Percentiles rank a stretch among this genome's conserved stretches.
phyloP scores from a whole-genome alignment of 2,888 invertebrate genomes.

The Dendrolimus pini region DNA sequence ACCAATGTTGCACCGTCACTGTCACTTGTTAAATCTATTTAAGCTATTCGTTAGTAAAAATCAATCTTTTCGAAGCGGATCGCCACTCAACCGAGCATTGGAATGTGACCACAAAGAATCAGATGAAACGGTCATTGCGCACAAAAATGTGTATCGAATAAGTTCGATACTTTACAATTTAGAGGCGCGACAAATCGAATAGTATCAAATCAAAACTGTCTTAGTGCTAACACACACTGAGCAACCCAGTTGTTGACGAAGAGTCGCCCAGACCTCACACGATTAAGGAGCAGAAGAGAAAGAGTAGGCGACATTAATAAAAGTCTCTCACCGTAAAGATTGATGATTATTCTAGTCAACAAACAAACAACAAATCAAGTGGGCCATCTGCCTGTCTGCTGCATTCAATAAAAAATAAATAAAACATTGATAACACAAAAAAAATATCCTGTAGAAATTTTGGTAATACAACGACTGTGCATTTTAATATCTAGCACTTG shows the following conservation, averaged over 20 bases:
- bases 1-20: neutral
- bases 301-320: too few relatives aligned
- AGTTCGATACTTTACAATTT: conserved; percentile 20
- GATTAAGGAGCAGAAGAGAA: too few relatives aligned
- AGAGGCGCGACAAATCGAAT: conserved; percentile 31
- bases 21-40: conserved; percentile 6
- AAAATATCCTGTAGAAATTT: too few relatives aligned
- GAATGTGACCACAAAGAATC: conserved; percentile 51
- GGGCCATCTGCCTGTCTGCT: too few relatives aligned
- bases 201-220: conserved; percentile 39
- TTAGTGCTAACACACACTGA: neutral
- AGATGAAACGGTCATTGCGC: conserved; percentile 39
- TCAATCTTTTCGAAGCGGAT: conserved; percentile 19
- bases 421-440: too few relatives aligned
- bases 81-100: conserved; percentile 36
- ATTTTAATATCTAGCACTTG: too few relatives aligned
- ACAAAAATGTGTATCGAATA: conserved; percentile 38
- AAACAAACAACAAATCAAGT: too few relatives aligned
- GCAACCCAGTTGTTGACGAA: conserved; percentile 10
- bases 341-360: too few relatives aligned
- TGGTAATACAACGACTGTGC: too few relatives aligned
- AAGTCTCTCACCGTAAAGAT: too few relatives aligned
- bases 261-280: conserved; percentile 17
- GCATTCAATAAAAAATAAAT: too few relatives aligned
- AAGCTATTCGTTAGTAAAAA: conserved; percentile 19